Evolutionary conservation across 2,888 invertebrate genomes (phyloP), one percentile per base, ranked within the genome.

Genomic region (Xestia rhomboidea): DNA sequence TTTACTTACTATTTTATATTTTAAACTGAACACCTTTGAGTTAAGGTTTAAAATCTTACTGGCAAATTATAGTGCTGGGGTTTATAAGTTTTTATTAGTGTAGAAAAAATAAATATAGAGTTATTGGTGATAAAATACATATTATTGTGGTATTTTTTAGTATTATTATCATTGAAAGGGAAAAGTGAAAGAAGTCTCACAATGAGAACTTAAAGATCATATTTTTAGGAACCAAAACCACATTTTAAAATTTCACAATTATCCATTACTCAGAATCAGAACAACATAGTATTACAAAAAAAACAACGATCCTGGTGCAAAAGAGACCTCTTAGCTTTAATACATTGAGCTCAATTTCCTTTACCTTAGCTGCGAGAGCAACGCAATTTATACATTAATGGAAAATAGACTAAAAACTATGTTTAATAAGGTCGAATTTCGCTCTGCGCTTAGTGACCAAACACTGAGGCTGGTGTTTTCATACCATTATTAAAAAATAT

Each of bases 271-370:
- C 77, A 77, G 74, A 84, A 86, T 68, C 67, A 60, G 41, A 38
- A 81, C 81, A 78, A 77, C 68, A 81, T 77, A 73, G n/a, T 57
- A 51, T 44, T 34, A 67, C 13, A 57, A 54, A 73, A 67, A 71
- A 69, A 54, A 69, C 68, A 68, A 68, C 27, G n/a, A 69, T 68
- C 49, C 51, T 68, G 64, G 77, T 84, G 86, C 86, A 85, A 90
- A 85, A 81, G n/a, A 85, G 77, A 88, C 83, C 89, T 88, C n/a
- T 62, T 90, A 89, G 84, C 80, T 74, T 85, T 89, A 88, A 84
- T 72, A 86, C 81, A 90, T 91, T 91, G 91, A 91, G 92, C 91
- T 89, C 84, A 90, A 89, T 88, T 80, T 90, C 84, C 85, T 82
- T 86, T 76, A 79, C 81, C 71, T 75, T 79, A 85, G 38, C 77